phyloP scores from a whole-genome alignment of 1,140 invertebrate species.

The Coelopa frigida region DNA sequence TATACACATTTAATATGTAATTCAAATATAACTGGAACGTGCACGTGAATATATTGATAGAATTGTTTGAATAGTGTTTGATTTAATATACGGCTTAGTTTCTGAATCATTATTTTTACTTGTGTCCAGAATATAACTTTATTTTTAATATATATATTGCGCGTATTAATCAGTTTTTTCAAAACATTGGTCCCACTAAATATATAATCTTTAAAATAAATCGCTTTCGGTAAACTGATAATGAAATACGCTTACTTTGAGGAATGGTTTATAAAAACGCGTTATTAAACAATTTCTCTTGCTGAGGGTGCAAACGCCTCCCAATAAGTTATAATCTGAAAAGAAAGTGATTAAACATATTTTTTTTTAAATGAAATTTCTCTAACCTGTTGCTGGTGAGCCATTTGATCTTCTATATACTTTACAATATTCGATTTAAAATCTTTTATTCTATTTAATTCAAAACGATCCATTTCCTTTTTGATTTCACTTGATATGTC shows the following conservation, averaged over 20 bases:
- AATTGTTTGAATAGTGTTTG: no score
- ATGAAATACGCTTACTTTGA: slow-evolving; percentile 20
- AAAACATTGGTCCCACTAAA: no score
- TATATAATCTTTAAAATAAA: no score
- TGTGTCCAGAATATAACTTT: no score
- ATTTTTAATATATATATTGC: no score
- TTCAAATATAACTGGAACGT: no score
- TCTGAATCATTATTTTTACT: no score
- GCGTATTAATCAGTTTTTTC: no score
- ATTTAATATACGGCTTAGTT: no score
- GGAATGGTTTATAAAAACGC: slow-evolving; percentile 14
- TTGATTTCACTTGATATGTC: slow-evolving; percentile 94
- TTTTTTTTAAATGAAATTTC: background rate
- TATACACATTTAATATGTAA: no score
- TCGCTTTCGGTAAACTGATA: no score
- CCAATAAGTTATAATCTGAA: slow-evolving; percentile 88
- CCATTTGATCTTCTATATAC: slow-evolving; percentile 90
- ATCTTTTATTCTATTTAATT: slow-evolving; percentile 78
- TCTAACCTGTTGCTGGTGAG: slow-evolving; percentile 85
- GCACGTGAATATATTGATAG: no score
- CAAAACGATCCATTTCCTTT: slow-evolving; percentile 90
- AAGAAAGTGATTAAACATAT: slow-evolving; percentile 17
- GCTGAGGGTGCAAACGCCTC: slow-evolving; percentile 90
- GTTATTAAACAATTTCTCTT: slow-evolving; percentile 66
- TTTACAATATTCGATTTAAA: slow-evolving; percentile 84